phyloP scores from a whole-genome alignment of 1,140 invertebrate species.

The Geopemphigus sp. region DNA sequence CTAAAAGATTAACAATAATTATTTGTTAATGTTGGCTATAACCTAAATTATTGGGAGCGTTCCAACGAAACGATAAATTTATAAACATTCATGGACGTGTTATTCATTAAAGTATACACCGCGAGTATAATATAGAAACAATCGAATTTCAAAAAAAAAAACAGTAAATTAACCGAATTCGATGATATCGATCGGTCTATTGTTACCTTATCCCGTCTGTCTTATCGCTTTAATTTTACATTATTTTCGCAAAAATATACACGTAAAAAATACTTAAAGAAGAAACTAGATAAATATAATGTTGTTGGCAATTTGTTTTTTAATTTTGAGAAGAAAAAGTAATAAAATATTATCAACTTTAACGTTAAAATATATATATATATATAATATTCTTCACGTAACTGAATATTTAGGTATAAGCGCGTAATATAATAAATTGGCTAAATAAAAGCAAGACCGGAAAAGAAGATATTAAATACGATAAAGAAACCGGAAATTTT shows the following conservation, averaged over 20 bases:
- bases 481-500: not conserved
- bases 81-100: constrained; percentile 38
- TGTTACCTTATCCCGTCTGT: no score
- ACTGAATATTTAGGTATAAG: no score
- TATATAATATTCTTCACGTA: no score
- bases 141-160: not conserved
- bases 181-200: not conserved
- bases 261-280: no score
- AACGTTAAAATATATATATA: not conserved
- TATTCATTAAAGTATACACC: not conserved
- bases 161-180: not conserved
- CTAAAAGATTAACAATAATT: constrained; percentile 33
- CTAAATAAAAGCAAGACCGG: not conserved
- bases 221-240: not conserved
- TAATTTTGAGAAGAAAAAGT: not conserved
- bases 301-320: not conserved
- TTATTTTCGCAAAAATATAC: not conserved
- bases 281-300: not conserved
- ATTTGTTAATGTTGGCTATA: constrained; percentile 13
- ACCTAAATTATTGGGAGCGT: not conserved
- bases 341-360: constrained; percentile 11
- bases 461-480: not conserved
- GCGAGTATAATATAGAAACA: not conserved
- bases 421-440: not conserved
- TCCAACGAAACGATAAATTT: constrained; percentile 4